A percentile compares a stretch with the other conserved stretches of the same genome.
Evolutionary conservation across 2,797 vertebrate species (phyloP).

Genomic region (Onychomys torridus): DNA sequence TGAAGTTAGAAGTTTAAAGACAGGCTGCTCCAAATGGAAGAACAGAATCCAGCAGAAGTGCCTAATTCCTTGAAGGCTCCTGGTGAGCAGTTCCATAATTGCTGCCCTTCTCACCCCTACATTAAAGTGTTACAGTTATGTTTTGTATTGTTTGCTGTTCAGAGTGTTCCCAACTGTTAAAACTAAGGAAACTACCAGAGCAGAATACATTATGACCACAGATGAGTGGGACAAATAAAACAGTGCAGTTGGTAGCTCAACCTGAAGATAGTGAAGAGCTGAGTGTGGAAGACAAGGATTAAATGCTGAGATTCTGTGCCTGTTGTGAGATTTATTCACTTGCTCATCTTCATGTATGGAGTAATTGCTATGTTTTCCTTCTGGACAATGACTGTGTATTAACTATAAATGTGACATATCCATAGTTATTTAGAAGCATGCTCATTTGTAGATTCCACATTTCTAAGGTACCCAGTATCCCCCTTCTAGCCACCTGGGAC

Average conservation of each 20-base stretch:
- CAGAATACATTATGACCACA: background rate
- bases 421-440: background rate
- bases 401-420: background rate
- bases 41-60: background rate
- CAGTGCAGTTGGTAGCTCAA: too few relatives aligned
- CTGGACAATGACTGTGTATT: background rate
- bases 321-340: background rate
- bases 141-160: background rate
- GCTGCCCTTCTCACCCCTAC: too few relatives aligned
- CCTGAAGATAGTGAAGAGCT: background rate
- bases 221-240: background rate
- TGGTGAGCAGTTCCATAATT: background rate
- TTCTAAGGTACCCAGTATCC: background rate
- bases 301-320: background rate
- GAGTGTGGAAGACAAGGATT: background rate
- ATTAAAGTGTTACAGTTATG: too few relatives aligned
- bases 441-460: background rate
- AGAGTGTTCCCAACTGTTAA: background rate
- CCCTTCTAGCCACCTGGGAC: background rate
- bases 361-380: background rate
- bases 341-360: background rate
- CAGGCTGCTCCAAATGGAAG: background rate
- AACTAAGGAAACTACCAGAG: background rate
- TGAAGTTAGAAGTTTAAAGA: background rate
- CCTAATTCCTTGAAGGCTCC: background rate